Percentiles rank a stretch among this genome's conserved stretches.
Evolutionary conservation across 2,888 invertebrate genomes (phyloP).

Genomic region (Hirtodrosophila alboralis): DNA sequence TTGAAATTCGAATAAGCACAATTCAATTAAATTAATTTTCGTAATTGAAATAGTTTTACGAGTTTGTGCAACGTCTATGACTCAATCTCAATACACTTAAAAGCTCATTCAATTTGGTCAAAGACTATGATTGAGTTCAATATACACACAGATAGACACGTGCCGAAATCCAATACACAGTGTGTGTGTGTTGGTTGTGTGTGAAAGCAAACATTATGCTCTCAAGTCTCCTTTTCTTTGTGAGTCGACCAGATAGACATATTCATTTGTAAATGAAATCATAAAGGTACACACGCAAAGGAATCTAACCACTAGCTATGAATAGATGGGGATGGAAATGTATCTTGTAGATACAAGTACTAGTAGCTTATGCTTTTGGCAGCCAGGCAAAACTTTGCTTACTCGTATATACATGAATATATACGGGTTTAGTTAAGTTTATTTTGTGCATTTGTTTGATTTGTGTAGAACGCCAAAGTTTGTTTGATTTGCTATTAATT

Average conservation of each 20-base stretch:
- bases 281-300: conserved; percentile 58
- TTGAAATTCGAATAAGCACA: conserved; percentile 10
- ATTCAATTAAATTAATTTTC: conserved; percentile 50
- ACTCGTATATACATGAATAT: conserved; percentile 9
- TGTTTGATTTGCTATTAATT: conserved; percentile 80
- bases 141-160: conserved; percentile 21
- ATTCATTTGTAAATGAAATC: conserved; percentile 78
- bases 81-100: conserved; percentile 65
- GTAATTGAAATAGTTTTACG: conserved; percentile 41
- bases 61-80: conserved; percentile 8
- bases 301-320: conserved; percentile 11
- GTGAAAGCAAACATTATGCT: conserved; percentile 41
- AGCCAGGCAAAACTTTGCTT: conserved; percentile 49
- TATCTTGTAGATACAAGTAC: conserved; percentile 43
- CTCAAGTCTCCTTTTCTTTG: conserved; percentile 28
- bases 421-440: no score
- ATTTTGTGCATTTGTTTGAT: conserved; percentile 38
- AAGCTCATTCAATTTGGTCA: conserved; percentile 75
- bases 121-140: conserved; percentile 70
- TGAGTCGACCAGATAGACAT: conserved; percentile 10
- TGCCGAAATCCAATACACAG: conserved; percentile 10
- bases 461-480: conserved; percentile 46
- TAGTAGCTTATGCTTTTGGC: conserved; percentile 58
- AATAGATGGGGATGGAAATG: conserved; percentile 19
- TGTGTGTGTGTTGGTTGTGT: conserved; percentile 12